phyloP scores from a whole-genome alignment of 2,113 vertebrate genomes.

The Macheiramphus alcinus region DNA sequence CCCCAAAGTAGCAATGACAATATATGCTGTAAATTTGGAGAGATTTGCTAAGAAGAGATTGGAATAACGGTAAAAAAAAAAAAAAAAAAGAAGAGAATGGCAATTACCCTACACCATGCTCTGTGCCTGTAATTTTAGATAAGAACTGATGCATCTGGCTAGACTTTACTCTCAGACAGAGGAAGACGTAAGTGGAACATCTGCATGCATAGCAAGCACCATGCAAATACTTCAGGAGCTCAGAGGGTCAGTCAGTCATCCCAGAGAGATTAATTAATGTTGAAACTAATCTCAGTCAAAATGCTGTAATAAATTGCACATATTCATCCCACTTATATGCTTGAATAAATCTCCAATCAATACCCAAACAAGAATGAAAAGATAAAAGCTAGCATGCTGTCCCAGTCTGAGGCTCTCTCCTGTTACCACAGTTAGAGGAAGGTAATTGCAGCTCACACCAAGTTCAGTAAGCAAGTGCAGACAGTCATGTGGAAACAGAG shows the following conservation, averaged over 20 bases:
- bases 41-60: neutral
- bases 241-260: neutral
- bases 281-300: neutral
- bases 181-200: conserved; percentile 1
- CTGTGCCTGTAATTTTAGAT: neutral
- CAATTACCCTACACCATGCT: neutral
- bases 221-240: neutral
- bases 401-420: neutral
- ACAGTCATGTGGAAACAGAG: neutral
- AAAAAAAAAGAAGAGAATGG: neutral
- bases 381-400: neutral
- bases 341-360: neutral
- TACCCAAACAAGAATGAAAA: neutral
- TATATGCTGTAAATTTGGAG: neutral
- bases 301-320: conserved; percentile 3
- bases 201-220: neutral
- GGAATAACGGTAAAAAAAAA: neutral
- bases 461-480: neutral
- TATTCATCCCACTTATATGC: neutral
- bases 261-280: neutral
- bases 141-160: neutral
- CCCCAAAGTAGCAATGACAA: neutral
- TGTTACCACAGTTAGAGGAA: neutral
- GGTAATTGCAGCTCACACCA: neutral
- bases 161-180: neutral